These are phyloP conservation scores for Sminthurides bifidus DNA, from an alignment of 1,140 invertebrate species.

Conservation along the genomic window DNA sequence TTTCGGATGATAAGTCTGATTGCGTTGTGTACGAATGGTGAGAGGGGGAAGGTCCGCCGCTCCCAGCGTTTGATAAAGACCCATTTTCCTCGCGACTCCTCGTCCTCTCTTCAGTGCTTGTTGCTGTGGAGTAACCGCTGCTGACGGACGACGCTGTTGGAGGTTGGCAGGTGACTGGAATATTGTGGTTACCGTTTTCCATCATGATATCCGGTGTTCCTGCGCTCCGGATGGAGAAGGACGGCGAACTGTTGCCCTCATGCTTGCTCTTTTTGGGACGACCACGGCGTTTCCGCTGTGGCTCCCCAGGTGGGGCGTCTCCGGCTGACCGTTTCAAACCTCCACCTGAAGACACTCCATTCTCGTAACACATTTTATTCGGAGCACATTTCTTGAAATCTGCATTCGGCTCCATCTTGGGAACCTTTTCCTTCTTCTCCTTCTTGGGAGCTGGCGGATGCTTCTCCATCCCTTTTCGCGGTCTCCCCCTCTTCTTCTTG, in stretches of 20 bases:
- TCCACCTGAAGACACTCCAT: background rate
- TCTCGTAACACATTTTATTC: background rate
- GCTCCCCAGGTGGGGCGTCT: conserved; percentile 40
- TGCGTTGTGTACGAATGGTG: conserved; percentile 45
- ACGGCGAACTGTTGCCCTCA: conserved; percentile 33
- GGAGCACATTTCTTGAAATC: conserved; percentile 39
- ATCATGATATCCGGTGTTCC: too few relatives aligned
- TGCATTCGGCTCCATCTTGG: conserved; percentile 7
- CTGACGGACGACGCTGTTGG: conserved; percentile 31
- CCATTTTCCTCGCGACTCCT: conserved; percentile 25
- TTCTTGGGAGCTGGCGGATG: conserved; percentile 2
- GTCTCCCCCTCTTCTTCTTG: conserved; percentile 35
- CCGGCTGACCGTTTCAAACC: background rate
- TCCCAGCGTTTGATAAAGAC: conserved; percentile 22
- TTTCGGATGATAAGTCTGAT: conserved; percentile 61
- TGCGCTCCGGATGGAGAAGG: conserved; percentile 10
- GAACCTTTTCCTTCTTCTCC: conserved; percentile 9
- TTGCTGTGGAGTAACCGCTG: conserved; percentile 31
- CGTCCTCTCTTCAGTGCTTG: conserved; percentile 31
- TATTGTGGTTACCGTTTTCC: conserved; percentile 17
- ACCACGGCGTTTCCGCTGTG: conserved; percentile 75
- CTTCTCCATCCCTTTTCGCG: conserved; percentile 33
- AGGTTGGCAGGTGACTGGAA: conserved; percentile 28
- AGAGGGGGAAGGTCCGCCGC: conserved; percentile 28
- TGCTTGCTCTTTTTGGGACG: conserved; percentile 67